Percentiles rank a stretch among this genome's conserved stretches.
Evolutionary conservation across 2,888 invertebrate species (phyloP).

Genomic region (Lasioglossum villosulum): DNA sequence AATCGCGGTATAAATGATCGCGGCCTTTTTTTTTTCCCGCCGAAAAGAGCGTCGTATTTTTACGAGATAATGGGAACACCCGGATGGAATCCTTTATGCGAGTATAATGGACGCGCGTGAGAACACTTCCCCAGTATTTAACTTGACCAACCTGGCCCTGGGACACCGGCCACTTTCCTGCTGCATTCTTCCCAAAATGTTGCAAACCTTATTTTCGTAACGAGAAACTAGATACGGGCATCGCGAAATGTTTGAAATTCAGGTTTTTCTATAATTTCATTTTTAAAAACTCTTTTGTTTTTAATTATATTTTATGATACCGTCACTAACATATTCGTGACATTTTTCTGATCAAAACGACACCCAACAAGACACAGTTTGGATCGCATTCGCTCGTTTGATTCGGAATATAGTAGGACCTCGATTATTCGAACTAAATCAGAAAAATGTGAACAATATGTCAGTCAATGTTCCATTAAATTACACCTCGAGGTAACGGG

Average conservation of each 20-base stretch:
- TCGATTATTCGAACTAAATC: not conserved
- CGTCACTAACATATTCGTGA: not conserved
- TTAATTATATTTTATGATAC: not conserved
- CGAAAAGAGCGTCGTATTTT: slow-evolving; percentile 58
- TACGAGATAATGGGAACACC: slow-evolving; percentile 62
- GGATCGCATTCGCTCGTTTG: no score
- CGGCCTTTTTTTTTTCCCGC: slow-evolving; percentile 41
- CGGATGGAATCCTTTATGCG: slow-evolving; percentile 52
- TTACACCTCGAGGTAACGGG: no score
- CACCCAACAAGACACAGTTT: no score
- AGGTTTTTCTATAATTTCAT: not conserved
- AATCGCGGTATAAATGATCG: slow-evolving; percentile 73
- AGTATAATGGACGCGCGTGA: slow-evolving; percentile 50
- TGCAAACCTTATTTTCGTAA: not conserved
- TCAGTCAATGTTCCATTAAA: no score
- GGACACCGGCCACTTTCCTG: not conserved
- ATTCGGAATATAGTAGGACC: no score
- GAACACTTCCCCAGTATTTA: slow-evolving; percentile 25
- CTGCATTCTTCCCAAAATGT: not conserved
- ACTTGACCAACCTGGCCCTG: slow-evolving; percentile 18
- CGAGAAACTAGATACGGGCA: no score
- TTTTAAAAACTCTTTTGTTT: not conserved
- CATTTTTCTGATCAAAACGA: no score
- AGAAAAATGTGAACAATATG: not conserved
- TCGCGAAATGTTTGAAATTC: not conserved